Evolutionary conservation across 2,888 invertebrate species (phyloP).

Genomic region (Agonum fuliginosum): DNA sequence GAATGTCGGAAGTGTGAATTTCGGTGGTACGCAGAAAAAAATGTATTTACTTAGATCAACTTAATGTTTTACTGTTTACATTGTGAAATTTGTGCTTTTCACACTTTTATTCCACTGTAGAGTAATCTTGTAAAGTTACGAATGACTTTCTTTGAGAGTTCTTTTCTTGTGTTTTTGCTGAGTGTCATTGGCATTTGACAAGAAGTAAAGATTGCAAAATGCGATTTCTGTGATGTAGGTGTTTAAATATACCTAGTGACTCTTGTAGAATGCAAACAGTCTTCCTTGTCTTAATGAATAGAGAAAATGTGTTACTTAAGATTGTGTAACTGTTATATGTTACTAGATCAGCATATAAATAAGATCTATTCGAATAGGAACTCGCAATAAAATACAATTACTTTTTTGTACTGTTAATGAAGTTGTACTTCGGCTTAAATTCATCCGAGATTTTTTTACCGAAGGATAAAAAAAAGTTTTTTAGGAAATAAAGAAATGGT

Average conservation of each 20-base stretch:
- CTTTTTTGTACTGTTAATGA: too few species aligned
- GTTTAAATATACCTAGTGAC: neutral
- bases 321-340: neutral
- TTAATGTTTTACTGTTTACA: neutral
- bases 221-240: conserved; percentile 28
- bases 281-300: neutral
- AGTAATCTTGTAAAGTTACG: too few species aligned
- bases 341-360: neutral
- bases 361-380: too few species aligned
- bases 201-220: conserved; percentile 9
- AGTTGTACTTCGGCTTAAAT: too few species aligned
- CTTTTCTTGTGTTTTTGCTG: conserved; percentile 21
- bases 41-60: too few species aligned
- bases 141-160: conserved; percentile 21
- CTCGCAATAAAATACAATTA: too few species aligned
- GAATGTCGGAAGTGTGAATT: neutral
- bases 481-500: neutral
- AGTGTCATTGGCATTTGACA: conserved; percentile 20
- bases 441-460: too few species aligned
- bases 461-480: neutral
- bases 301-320: neutral
- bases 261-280: conserved; percentile 19
- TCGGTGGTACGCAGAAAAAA: too few species aligned
- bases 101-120: too few species aligned
- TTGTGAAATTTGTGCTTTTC: too few species aligned